Percentiles rank a stretch among this genome's conserved stretches.
phyloP scores from a whole-genome alignment of 1,140 invertebrate species.

The Saccostrea cuccullata region DNA sequence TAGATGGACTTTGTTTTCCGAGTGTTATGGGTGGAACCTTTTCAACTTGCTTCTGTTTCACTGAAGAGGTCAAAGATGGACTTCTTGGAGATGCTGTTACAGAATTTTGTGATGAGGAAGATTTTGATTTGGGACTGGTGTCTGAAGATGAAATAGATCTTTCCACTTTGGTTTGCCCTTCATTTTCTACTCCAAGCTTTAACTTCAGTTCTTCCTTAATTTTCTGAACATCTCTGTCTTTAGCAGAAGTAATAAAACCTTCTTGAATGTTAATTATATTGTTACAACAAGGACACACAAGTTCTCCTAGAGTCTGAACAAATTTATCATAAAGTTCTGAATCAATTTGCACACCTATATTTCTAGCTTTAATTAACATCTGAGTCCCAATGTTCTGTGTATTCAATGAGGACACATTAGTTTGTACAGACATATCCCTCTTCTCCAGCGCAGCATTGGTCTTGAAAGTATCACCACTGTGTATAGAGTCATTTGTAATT shows the following conservation, averaged over 20 bases:
- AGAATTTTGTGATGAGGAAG: conserved; percentile 4
- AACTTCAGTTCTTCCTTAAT: conserved; percentile 21
- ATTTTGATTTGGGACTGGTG: background rate
- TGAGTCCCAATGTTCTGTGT: background rate
- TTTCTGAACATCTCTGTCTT: conserved; percentile 21
- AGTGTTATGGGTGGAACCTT: background rate
- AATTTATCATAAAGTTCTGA: background rate
- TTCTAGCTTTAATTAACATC: conserved; percentile 9
- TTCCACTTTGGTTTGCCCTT: background rate
- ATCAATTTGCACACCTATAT: conserved; percentile 36
- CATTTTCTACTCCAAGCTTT: background rate
- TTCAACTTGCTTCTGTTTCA: background rate
- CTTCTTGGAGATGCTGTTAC: background rate
- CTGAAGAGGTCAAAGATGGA: background rate
- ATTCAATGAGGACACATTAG: background rate
- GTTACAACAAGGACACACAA: conserved; percentile 19
- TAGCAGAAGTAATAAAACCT: background rate
- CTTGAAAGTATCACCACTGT: background rate
- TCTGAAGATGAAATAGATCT: background rate
- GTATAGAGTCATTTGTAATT: background rate
- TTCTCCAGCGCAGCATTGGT: background rate
- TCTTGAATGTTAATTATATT: conserved; percentile 1
- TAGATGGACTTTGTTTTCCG: background rate
- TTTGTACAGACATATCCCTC: background rate
- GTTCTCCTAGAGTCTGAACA: conserved; percentile 9